phyloP scores from a whole-genome alignment of 2,888 invertebrate genomes.

The Sympetrum striolatum region DNA sequence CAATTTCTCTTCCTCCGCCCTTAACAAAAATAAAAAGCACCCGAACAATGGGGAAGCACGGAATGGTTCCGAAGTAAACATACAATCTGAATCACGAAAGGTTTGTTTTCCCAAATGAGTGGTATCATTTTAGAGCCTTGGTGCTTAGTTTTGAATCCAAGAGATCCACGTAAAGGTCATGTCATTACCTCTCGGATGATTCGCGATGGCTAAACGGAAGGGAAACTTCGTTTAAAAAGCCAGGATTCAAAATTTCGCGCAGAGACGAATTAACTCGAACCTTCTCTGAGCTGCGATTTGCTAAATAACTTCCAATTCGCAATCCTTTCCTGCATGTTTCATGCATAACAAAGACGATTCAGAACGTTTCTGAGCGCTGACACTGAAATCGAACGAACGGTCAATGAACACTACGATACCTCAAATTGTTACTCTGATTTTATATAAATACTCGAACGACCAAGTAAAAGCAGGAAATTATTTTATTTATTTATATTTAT shows the following conservation, averaged over 20 bases:
- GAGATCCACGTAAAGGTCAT: constrained; percentile 8
- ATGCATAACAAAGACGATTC: no score
- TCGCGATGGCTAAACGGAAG: background rate
- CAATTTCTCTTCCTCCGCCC: background rate
- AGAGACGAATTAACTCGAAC: background rate
- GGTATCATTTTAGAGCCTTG: background rate
- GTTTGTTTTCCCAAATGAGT: background rate
- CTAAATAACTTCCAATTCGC: background rate
- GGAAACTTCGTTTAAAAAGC: background rate
- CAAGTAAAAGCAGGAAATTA: no score
- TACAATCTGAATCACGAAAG: background rate
- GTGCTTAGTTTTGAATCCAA: background rate
- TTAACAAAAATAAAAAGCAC: constrained; percentile 47
- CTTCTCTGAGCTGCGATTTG: background rate
- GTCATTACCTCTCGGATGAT: background rate
- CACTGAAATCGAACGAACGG: no score
- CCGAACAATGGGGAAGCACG: constrained; percentile 48
- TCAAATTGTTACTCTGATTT: no score
- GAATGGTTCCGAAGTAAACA: constrained; percentile 17
- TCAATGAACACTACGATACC: no score
- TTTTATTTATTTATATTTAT: no score
- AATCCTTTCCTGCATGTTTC: no score
- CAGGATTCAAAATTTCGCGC: background rate
- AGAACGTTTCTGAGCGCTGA: no score
- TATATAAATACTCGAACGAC: no score